Conservation (phyloP, 2,888 invertebrate species). For the Dione juno region DNA sequence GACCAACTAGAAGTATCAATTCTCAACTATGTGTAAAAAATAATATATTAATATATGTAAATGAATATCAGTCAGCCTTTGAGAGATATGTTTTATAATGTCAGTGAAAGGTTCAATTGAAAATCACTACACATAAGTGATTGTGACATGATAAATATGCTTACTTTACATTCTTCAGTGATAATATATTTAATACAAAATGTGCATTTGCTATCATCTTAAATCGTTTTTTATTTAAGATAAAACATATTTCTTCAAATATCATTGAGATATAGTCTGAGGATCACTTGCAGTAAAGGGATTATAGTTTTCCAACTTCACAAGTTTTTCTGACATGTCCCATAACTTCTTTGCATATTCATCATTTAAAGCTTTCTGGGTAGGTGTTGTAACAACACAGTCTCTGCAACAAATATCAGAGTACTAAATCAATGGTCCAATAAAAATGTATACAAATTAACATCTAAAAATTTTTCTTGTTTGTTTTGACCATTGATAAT, state of each 20-base stretch:
- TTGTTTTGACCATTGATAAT: no score
- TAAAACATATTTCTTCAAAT: not conserved
- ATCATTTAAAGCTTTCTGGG: constrained; percentile 69
- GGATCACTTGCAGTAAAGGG: constrained; percentile 62
- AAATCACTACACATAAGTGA: no score
- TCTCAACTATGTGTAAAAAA: not conserved
- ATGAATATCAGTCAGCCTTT: not conserved
- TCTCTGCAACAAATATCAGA: constrained; percentile 74
- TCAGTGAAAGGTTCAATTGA: not conserved
- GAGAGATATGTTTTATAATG: not conserved
- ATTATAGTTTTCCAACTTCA: constrained; percentile 71
- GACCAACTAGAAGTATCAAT: not conserved
- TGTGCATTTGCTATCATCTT: not conserved
- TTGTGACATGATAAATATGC: no score
- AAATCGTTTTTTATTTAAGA: not conserved
- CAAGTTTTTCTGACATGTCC: constrained; percentile 84
- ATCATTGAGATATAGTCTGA: constrained; percentile 27
- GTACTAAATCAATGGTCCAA: not conserved
- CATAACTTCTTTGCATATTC: constrained; percentile 84
- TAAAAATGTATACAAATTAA: no score
- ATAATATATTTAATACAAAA: not conserved
- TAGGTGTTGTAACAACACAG: constrained; percentile 76
- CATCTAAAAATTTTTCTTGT: no score
- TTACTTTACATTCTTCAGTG: not conserved
- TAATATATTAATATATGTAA: not conserved